A percentile compares a stretch with the other conserved stretches of the same genome.
Evolutionary conservation across 1,140 invertebrate species (phyloP).

Genomic region (Papilio xuthus): DNA sequence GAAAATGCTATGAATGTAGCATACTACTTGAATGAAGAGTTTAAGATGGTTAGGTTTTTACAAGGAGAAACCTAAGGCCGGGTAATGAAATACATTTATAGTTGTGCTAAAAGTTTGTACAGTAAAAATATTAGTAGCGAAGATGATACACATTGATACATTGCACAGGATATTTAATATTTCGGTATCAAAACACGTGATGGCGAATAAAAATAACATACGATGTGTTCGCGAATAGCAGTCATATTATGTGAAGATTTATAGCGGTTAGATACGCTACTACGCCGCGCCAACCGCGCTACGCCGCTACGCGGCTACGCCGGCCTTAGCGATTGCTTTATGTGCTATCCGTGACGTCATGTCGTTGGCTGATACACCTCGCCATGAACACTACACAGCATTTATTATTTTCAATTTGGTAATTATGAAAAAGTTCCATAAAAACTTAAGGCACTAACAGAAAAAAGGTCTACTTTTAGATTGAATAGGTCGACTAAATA

Average conservation of each 20-base stretch:
- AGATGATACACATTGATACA: background rate
- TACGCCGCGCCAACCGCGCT: background rate
- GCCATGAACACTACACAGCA: background rate
- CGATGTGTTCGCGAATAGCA: slow-evolving; percentile 9
- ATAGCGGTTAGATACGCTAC: slow-evolving; percentile 5
- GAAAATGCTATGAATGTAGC: no score
- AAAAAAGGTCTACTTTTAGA: background rate
- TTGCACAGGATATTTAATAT: slow-evolving; percentile 15
- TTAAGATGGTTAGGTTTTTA: no score
- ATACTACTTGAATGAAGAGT: no score
- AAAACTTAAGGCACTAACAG: background rate
- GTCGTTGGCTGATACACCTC: background rate
- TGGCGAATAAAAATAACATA: slow-evolving; percentile 6
- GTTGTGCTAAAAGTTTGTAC: no score
- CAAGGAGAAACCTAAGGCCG: no score
- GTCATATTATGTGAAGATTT: slow-evolving; percentile 23
- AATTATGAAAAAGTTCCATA: background rate
- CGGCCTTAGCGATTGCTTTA: background rate
- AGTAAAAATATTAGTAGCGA: background rate
- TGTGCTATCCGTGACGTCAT: background rate
- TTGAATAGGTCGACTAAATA: background rate
- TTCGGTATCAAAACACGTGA: slow-evolving; percentile 7
- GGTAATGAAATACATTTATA: no score
- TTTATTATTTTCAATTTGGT: background rate
- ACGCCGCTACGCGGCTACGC: background rate